These are phyloP conservation scores for Pipa parva DNA, from an alignment of 2,113 vertebrate genomes.

Conservation along the genomic window DNA sequence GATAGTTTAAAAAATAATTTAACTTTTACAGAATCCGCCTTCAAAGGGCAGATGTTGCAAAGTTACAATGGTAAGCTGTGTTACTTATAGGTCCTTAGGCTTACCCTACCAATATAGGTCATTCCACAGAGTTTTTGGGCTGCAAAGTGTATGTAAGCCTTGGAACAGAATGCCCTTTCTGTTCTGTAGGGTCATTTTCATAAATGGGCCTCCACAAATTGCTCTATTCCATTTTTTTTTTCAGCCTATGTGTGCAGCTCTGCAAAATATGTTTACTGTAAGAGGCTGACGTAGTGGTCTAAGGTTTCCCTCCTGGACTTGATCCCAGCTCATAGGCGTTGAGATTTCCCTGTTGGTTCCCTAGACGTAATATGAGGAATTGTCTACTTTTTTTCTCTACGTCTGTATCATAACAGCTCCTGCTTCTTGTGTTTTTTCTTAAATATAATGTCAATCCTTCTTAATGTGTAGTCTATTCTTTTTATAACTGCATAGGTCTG, in stretches of 20 bases:
- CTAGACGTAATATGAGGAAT: slow-evolving; percentile 81
- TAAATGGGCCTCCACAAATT: slow-evolving; percentile 49
- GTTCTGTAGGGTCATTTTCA: slow-evolving; percentile 37
- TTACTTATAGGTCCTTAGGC: slow-evolving; percentile 65
- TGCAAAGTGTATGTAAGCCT: slow-evolving; percentile 41
- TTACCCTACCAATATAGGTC: slow-evolving; percentile 54
- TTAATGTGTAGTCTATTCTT: slow-evolving; percentile 58
- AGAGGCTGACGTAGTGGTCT: slow-evolving; percentile 77
- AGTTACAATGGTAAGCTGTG: slow-evolving; percentile 76
- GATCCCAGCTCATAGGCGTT: slow-evolving; percentile 72
- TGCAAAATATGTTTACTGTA: slow-evolving; percentile 89
- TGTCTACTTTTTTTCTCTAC: slow-evolving; percentile 52
- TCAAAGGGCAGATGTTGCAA: slow-evolving; percentile 80
- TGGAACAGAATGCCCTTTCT: slow-evolving; percentile 46
- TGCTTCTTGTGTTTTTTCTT: slow-evolving; percentile 57
- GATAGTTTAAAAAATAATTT: background rate
- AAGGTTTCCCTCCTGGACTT: slow-evolving; percentile 86
- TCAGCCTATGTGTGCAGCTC: slow-evolving; percentile 56
- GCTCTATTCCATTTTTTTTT: slow-evolving; percentile 47
- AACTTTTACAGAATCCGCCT: slow-evolving; percentile 8
- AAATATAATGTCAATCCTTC: slow-evolving; percentile 62
- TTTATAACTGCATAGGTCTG: slow-evolving; percentile 47
- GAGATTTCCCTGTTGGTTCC: slow-evolving; percentile 82
- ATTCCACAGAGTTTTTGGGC: slow-evolving; percentile 56
- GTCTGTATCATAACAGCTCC: slow-evolving; percentile 58